Percentiles rank a stretch among this genome's conserved stretches.
Evolutionary conservation across 1,140 invertebrate species (phyloP).

Genomic region (Temnothorax curvispinosus): DNA sequence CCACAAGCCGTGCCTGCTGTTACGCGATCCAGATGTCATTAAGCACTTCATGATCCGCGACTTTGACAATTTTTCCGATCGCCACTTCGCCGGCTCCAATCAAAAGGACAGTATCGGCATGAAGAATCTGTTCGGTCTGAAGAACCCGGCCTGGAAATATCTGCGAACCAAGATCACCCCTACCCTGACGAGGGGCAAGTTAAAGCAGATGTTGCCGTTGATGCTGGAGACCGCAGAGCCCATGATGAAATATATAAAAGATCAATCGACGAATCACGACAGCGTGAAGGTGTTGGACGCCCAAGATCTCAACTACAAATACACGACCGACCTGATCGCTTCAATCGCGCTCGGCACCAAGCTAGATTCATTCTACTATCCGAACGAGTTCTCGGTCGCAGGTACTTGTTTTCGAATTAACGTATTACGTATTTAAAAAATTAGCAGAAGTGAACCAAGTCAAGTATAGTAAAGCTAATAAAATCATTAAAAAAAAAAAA

Average conservation of each 20-base stretch:
- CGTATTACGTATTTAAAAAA: neutral
- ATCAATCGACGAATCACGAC: slow-evolving; percentile 37
- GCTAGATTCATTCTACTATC: slow-evolving; percentile 81
- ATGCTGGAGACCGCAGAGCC: slow-evolving; percentile 81
- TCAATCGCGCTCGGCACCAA: slow-evolving; percentile 86
- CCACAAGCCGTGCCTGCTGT: slow-evolving; percentile 69
- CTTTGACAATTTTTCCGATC: slow-evolving; percentile 85
- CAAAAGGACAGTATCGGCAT: slow-evolving; percentile 70
- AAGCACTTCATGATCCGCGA: slow-evolving; percentile 82
- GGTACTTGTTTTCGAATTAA: slow-evolving; percentile 65
- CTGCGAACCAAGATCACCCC: slow-evolving; percentile 66
- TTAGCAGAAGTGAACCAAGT: neutral
- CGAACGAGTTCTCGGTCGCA: slow-evolving; percentile 80
- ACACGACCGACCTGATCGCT: slow-evolving; percentile 87
- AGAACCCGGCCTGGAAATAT: slow-evolving; percentile 76
- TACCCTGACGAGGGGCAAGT: slow-evolving; percentile 74
- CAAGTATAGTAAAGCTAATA: neutral
- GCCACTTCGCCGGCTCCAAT: slow-evolving; percentile 70
- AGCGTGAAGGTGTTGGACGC: slow-evolving; percentile 74
- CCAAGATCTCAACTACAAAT: slow-evolving; percentile 84
- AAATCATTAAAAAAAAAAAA: neutral
- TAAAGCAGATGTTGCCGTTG: slow-evolving; percentile 85
- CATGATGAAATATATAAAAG: slow-evolving; percentile 74
- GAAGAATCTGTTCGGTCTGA: slow-evolving; percentile 73
- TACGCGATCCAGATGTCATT: slow-evolving; percentile 69